Percentiles rank a stretch among this genome's conserved stretches.
Evolutionary conservation across 2,888 invertebrate species (phyloP).

Genomic region (Leucophenga maculata): DNA sequence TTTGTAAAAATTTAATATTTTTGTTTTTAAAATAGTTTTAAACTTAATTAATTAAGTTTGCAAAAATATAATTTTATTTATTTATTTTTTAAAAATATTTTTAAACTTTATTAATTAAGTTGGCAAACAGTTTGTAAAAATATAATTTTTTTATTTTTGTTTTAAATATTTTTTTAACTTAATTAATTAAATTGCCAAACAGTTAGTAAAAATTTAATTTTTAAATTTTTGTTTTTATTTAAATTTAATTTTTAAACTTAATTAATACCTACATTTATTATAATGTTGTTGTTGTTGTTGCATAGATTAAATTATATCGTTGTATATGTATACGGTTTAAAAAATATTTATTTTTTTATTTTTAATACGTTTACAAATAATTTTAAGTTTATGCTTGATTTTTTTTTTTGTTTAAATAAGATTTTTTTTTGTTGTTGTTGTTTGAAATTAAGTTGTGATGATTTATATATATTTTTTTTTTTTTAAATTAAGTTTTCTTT

Average conservation of each 20-base stretch:
- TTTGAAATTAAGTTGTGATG: slow-evolving; percentile 10
- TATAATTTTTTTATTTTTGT: no score
- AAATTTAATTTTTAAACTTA: not conserved
- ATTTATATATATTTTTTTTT: slow-evolving; percentile 23
- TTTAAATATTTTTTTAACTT: no score
- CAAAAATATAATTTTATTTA: no score
- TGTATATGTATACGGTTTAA: slow-evolving; percentile 6
- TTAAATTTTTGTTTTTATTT: not conserved
- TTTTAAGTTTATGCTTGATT: not conserved
- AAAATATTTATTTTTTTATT: slow-evolving; percentile 8
- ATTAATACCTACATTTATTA: not conserved
- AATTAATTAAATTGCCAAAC: no score
- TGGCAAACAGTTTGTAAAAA: no score
- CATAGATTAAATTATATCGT: not conserved
- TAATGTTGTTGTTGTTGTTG: not conserved
- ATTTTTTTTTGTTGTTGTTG: slow-evolving; percentile 5
- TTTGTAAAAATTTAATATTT: no score
- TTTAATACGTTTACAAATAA: not conserved
- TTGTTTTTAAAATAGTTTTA: no score
- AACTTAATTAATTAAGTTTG: no score
- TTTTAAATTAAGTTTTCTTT: slow-evolving; percentile 11
- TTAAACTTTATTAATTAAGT: no score
- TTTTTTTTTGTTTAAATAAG: not conserved
- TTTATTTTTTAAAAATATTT: no score
- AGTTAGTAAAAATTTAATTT: no score